Percentiles rank a stretch among this genome's conserved stretches.
Evolutionary conservation across 1,140 invertebrate species (phyloP).

Genomic region (Drosophila pallidifrons): DNA sequence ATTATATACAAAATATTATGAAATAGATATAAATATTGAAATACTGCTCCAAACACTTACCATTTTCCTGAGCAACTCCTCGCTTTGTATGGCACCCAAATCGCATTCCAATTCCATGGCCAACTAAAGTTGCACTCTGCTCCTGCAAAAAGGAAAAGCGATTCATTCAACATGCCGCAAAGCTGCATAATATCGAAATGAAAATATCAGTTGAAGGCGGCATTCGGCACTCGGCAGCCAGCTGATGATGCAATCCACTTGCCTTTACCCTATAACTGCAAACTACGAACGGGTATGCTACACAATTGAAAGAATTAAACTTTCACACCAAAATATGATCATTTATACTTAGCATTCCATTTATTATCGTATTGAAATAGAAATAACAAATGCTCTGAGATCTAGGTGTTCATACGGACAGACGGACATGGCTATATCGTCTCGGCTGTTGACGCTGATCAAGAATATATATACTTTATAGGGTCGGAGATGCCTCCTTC

Average conservation of each 20-base stretch:
- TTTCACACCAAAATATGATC: no score
- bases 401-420: no score
- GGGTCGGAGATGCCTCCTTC: no score
- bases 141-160: conserved; percentile 42
- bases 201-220: conserved; percentile 37
- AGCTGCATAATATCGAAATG: conserved; percentile 21
- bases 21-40: no score
- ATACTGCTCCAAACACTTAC: conserved; percentile 85
- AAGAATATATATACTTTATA: no score
- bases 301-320: no score
- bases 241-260: conserved; percentile 44
- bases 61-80: conserved; percentile 90
- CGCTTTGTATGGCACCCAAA: conserved; percentile 89
- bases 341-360: no score
- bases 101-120: conserved; percentile 86
- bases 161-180: conserved; percentile 6
- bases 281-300: background rate
- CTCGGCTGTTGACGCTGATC: no score
- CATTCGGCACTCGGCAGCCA: conserved; percentile 9
- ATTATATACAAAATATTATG: no score
- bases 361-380: no score
- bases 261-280: background rate
- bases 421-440: no score
- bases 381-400: no score
- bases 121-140: conserved; percentile 6